phyloP scores from a whole-genome alignment of 2,888 invertebrate species.

The Andrena marginata region DNA sequence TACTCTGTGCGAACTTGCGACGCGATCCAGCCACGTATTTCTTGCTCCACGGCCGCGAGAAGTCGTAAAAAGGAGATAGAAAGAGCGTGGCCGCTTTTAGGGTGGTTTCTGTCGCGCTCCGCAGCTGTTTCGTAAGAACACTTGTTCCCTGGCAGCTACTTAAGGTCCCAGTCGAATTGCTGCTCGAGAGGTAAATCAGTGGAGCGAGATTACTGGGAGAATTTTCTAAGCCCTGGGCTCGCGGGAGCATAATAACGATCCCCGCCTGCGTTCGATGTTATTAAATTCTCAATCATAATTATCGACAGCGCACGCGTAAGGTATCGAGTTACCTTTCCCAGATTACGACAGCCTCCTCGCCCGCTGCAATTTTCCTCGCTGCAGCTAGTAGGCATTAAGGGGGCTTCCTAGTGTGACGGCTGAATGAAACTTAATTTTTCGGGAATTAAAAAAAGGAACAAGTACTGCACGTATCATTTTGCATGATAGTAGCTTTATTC shows the following conservation, averaged over 20 bases:
- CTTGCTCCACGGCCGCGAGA: too few relatives aligned
- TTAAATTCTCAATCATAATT: constrained; percentile 36
- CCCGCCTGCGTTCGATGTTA: constrained; percentile 27
- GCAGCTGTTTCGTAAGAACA: background rate
- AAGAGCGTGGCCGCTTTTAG: too few relatives aligned
- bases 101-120: background rate
- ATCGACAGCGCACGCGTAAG: background rate
- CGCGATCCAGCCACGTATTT: too few relatives aligned
- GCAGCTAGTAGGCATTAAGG: background rate
- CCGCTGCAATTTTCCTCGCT: background rate
- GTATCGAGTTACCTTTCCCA: background rate
- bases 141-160: background rate
- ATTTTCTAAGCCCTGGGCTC: constrained; percentile 27
- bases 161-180: background rate
- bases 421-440: too few relatives aligned
- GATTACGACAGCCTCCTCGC: background rate
- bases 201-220: constrained; percentile 30
- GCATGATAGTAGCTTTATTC: too few relatives aligned
- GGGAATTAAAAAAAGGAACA: too few relatives aligned
- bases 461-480: too few relatives aligned
- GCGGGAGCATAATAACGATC: constrained; percentile 24
- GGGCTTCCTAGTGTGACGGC: too few relatives aligned
- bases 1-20: too few relatives aligned
- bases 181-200: constrained; percentile 11
- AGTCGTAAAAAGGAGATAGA: background rate